Conservation (phyloP, 1,140 invertebrate species). For the Whitmania pigra region DNA sequence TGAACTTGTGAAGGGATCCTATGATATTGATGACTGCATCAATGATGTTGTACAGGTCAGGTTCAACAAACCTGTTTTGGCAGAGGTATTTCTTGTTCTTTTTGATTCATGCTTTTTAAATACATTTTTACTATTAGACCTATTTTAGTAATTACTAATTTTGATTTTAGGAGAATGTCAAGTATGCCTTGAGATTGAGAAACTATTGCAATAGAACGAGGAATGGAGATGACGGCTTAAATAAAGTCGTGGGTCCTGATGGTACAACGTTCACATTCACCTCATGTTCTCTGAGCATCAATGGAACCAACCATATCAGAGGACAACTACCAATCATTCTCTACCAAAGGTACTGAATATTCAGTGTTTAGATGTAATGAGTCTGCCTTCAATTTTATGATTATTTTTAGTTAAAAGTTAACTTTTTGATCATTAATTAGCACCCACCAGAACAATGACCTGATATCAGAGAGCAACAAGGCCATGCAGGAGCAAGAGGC, state of each 20-base stretch:
- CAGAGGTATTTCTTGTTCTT: slow-evolving; percentile 53
- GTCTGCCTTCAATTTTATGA: neutral
- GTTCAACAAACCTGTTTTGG: slow-evolving; percentile 71
- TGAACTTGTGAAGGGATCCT: slow-evolving; percentile 57
- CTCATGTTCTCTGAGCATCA: slow-evolving; percentile 80
- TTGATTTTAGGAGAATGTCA: slow-evolving; percentile 58
- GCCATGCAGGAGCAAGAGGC: slow-evolving; percentile 59
- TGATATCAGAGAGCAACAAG: slow-evolving; percentile 33
- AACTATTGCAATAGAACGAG: slow-evolving; percentile 82
- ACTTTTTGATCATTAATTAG: neutral
- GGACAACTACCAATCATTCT: slow-evolving; percentile 88
- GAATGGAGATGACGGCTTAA: slow-evolving; percentile 79
- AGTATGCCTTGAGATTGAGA: slow-evolving; percentile 74
- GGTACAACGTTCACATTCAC: slow-evolving; percentile 81
- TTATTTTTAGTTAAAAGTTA: too few relatives aligned
- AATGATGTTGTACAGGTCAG: slow-evolving; percentile 67
- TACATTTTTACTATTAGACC: neutral
- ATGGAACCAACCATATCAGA: slow-evolving; percentile 79
- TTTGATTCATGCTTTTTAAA: neutral
- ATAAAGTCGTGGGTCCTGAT: slow-evolving; percentile 72
- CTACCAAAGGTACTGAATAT: slow-evolving; percentile 53
- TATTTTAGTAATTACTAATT: neutral
- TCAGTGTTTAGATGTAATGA: neutral
- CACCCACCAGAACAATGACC: slow-evolving; percentile 3
- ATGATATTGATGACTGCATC: slow-evolving; percentile 61